Percentiles rank a stretch among this genome's conserved stretches.
phyloP scores from a whole-genome alignment of 1,140 invertebrate species.

The Popillia japonica region DNA sequence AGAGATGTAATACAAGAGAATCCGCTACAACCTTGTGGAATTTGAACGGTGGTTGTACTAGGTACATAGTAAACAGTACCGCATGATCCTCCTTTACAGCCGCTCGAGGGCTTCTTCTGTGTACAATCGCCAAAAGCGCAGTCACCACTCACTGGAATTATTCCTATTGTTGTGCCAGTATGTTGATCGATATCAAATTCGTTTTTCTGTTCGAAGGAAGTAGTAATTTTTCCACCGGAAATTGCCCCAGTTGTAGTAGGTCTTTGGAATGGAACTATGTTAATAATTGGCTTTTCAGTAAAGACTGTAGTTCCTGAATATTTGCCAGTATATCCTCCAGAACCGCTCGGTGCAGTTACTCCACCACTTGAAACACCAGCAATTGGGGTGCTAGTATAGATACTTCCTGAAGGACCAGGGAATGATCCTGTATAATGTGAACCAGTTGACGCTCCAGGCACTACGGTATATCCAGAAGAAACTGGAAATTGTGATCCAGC shows the following conservation, averaged over 20 bases:
- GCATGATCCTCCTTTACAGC: neutral
- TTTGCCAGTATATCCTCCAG: slow-evolving; percentile 5
- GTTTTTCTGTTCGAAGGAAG: neutral
- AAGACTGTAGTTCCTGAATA: neutral
- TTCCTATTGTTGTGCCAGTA: neutral
- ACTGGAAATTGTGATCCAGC: neutral
- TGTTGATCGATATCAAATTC: neutral
- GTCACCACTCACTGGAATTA: neutral
- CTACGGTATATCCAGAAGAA: neutral
- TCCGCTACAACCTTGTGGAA: slow-evolving; percentile 36
- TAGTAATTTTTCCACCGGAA: neutral
- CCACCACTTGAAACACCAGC: too few relatives aligned
- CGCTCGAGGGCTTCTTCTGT: neutral
- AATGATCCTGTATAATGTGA: slow-evolving; percentile 39
- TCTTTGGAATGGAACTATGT: slow-evolving; percentile 5
- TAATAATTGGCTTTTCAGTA: slow-evolving; percentile 36
- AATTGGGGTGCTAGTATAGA: neutral
- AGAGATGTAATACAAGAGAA: slow-evolving; percentile 32
- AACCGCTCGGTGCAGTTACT: slow-evolving; percentile 38
- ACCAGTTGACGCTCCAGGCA: neutral
- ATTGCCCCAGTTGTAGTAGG: neutral
- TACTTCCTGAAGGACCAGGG: slow-evolving; percentile 39
- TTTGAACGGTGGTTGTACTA: slow-evolving; percentile 9
- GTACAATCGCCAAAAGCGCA: neutral
- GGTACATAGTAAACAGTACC: neutral